A percentile compares a stretch with the other conserved stretches of the same genome.
phyloP scores from a whole-genome alignment of 2,113 vertebrate species.

The Amia ocellicauda region DNA sequence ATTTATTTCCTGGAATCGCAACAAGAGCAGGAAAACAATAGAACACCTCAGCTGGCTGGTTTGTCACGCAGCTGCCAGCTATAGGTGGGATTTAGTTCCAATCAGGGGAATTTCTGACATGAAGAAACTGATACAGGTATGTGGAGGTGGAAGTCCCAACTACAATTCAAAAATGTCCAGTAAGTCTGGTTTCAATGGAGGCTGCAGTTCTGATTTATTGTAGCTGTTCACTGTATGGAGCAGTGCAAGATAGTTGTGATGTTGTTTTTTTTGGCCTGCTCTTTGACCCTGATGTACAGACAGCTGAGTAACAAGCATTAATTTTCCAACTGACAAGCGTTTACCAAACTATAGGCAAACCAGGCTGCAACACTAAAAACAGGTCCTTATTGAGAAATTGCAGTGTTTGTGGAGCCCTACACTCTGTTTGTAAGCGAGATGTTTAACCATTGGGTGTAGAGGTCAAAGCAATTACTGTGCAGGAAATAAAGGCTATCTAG shows the following conservation, averaged over 20 bases:
- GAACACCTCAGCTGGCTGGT: no score
- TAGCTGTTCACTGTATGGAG: no score
- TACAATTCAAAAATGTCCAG: no score
- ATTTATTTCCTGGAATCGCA: not conserved
- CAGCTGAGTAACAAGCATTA: slow-evolving; percentile 5
- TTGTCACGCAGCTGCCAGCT: no score
- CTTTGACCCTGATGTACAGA: slow-evolving; percentile 14
- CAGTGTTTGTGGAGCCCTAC: not conserved
- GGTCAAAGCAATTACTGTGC: slow-evolving; percentile 20
- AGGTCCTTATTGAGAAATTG: slow-evolving; percentile 10
- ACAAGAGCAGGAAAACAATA: not conserved
- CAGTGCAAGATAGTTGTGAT: no score
- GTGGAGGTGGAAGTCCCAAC: no score
- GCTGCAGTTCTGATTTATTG: no score
- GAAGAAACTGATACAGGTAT: no score
- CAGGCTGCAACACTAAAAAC: slow-evolving; percentile 3
- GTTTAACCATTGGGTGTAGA: not conserved
- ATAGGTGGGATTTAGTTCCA: no score
- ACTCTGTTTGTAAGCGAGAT: slow-evolving; percentile 8
- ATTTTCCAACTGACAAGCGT: not conserved
- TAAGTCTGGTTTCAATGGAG: no score
- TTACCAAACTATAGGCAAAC: not conserved
- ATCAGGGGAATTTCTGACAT: no score
- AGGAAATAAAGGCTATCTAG: slow-evolving; percentile 7
- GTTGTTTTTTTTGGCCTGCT: not conserved